Percentiles rank a stretch among this genome's conserved stretches.
phyloP scores from a whole-genome alignment of 2,113 vertebrate species.

The Gymnobelideus leadbeateri region DNA sequence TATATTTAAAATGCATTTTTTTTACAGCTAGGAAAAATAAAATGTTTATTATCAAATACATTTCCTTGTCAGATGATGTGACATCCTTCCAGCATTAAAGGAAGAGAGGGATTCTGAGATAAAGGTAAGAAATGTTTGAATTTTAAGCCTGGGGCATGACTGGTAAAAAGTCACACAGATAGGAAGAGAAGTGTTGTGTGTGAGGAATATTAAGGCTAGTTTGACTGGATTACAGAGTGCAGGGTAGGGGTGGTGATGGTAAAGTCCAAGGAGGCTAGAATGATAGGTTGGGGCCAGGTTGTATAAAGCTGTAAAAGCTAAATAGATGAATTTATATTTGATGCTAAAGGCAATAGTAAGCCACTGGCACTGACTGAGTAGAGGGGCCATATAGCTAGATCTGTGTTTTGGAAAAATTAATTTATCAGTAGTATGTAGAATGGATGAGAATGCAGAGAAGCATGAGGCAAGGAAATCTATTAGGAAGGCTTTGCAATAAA shows the following conservation, averaged over 20 bases:
- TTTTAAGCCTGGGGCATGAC: not conserved
- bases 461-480: not conserved
- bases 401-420: not conserved
- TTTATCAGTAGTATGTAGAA: not conserved
- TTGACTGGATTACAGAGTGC: not conserved
- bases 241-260: not conserved
- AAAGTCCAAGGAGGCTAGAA: not conserved
- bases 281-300: not conserved
- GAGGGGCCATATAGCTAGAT: not conserved
- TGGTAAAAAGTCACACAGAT: not conserved
- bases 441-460: not conserved
- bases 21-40: not conserved
- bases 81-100: not conserved
- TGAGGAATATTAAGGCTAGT: not conserved
- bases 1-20: not conserved
- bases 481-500: not conserved
- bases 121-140: not conserved
- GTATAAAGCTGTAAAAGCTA: not conserved
- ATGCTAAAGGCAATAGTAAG: not conserved
- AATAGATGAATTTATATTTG: not conserved
- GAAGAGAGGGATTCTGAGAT: not conserved
- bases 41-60: not conserved
- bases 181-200: not conserved
- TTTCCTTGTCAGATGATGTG: not conserved
- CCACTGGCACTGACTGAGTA: not conserved